These are phyloP conservation scores for Ecdyonurus torrentis DNA, from an alignment of 2,888 invertebrate species.

Conservation along the genomic window DNA sequence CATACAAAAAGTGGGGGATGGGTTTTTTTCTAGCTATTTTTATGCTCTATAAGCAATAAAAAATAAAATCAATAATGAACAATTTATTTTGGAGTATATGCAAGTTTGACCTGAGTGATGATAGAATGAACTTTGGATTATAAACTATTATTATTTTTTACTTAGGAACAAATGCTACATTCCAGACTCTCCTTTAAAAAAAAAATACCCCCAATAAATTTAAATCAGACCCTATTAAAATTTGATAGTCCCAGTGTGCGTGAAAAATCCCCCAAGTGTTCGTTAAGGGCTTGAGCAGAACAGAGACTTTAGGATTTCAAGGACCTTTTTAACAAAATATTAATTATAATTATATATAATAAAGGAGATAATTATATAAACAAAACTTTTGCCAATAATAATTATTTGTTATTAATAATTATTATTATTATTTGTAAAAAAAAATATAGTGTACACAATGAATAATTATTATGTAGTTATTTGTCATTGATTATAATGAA, in stretches of 20 bases:
- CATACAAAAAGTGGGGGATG: background rate
- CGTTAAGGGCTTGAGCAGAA: background rate
- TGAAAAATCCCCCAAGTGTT: background rate
- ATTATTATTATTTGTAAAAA: background rate
- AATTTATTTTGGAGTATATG: background rate
- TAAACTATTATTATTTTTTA: too few relatives aligned
- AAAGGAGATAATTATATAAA: background rate
- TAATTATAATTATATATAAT: background rate
- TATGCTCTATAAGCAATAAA: too few relatives aligned
- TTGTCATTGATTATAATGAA: background rate
- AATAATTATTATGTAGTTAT: background rate
- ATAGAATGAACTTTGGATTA: too few relatives aligned
- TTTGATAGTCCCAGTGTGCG: background rate
- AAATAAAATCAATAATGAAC: too few relatives aligned
- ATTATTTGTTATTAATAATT: background rate
- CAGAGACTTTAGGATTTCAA: background rate
- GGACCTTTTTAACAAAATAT: background rate
- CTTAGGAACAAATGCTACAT: background rate
- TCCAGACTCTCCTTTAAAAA: background rate
- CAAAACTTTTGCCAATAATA: background rate
- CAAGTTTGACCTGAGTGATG: background rate
- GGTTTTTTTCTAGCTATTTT: too few relatives aligned
- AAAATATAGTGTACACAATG: background rate
- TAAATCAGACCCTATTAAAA: background rate
- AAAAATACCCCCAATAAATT: too few relatives aligned